phyloP scores from a whole-genome alignment of 2,113 vertebrate genomes.

The Danionella cerebrum region DNA sequence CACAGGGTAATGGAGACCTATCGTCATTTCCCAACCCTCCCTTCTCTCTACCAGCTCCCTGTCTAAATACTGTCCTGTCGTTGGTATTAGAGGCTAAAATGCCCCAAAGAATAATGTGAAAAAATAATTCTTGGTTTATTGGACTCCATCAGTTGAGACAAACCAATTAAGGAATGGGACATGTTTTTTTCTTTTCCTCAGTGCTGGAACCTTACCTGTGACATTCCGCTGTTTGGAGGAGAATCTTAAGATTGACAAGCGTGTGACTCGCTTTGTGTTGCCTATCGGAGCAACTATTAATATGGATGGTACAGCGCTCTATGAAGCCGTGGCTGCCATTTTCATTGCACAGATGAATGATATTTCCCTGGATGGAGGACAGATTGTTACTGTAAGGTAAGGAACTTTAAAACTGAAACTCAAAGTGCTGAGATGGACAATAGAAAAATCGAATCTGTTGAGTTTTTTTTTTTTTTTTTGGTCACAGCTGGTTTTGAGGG shows the following conservation, averaged over 20 bases:
- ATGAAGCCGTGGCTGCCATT: constrained; percentile 78
- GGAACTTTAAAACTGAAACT: not conserved
- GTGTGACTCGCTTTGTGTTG: constrained; percentile 74
- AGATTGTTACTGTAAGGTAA: constrained; percentile 76
- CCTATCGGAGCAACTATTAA: constrained; percentile 79
- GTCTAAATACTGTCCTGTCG: too few species aligned
- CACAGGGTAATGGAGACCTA: too few species aligned
- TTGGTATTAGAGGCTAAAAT: too few species aligned
- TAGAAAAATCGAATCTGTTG: too few species aligned
- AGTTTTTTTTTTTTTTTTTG: too few species aligned
- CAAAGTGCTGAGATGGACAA: not conserved
- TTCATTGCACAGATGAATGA: constrained; percentile 80
- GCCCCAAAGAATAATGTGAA: too few species aligned
- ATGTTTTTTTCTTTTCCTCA: constrained; percentile 40
- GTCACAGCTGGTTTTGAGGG: too few species aligned
- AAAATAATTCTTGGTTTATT: constrained; percentile 37
- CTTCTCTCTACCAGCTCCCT: too few species aligned
- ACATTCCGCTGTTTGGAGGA: constrained; percentile 80
- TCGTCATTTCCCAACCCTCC: too few species aligned
- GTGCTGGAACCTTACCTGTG: constrained; percentile 72
- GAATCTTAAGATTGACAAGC: constrained; percentile 72
- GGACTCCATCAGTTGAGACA: constrained; percentile 45
- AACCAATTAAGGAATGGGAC: constrained; percentile 28
- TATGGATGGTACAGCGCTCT: constrained; percentile 78
- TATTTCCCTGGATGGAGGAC: constrained; percentile 66